A percentile compares a stretch with the other conserved stretches of the same genome.
These are phyloP conservation scores for Bombyx huttoni DNA, from an alignment of 2,888 invertebrate genomes.

Conservation along the genomic window DNA sequence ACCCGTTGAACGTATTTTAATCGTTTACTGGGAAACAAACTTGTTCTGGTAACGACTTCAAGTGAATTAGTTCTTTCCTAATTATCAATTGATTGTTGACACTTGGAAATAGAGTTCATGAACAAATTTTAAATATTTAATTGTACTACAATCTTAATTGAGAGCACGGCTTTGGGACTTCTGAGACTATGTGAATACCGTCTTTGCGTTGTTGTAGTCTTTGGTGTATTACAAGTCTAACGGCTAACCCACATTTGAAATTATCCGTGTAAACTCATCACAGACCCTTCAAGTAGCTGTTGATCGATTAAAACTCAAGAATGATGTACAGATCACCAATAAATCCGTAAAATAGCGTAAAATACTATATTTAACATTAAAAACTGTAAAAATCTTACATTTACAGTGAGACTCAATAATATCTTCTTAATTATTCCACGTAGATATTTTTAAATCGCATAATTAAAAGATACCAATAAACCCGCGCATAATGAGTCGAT, in stretches of 20 bases:
- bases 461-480: background rate
- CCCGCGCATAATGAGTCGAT: background rate
- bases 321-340: no score
- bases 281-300: no score
- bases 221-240: no score
- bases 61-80: background rate
- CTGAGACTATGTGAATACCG: no score
- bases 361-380: no score
- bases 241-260: no score
- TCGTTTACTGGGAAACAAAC: conserved; percentile 19
- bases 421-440: background rate
- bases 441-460: background rate
- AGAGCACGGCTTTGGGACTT: no score
- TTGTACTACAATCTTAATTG: no score
- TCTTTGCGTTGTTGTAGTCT: no score
- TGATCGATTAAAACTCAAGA: no score
- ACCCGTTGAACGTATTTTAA: conserved; percentile 32
- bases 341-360: background rate
- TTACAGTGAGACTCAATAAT: background rate
- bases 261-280: no score
- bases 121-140: background rate
- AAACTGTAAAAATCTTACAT: no score
- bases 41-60: background rate
- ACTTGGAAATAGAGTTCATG: background rate
- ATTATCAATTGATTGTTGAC: background rate